Evolutionary conservation across 2,797 vertebrate species (phyloP).

Genomic region (Leuciscus waleckii): DNA sequence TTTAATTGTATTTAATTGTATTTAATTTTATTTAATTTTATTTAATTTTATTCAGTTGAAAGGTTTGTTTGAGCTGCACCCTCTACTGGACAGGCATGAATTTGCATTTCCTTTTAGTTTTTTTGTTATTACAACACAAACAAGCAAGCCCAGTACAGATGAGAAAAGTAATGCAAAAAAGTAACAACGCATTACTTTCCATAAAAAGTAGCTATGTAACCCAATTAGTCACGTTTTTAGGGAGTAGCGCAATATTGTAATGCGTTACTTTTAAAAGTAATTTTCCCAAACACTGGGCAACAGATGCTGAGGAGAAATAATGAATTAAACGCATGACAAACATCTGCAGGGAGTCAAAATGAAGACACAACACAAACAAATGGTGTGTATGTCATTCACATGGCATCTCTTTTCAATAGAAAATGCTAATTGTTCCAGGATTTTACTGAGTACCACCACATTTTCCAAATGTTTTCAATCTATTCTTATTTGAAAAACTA

Average conservation of each 20-base stretch:
- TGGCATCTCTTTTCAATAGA: not conserved
- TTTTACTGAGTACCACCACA: not conserved
- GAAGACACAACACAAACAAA: constrained; percentile 62
- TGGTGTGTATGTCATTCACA: constrained; percentile 27
- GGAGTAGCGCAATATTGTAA: not conserved
- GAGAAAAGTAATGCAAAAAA: no score
- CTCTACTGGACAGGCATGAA: no score
- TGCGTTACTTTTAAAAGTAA: not conserved
- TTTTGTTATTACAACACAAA: no score
- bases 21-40: no score
- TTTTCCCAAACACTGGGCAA: not conserved
- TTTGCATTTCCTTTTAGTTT: no score
- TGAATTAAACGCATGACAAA: constrained; percentile 55
- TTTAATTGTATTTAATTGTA: no score
- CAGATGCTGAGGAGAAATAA: constrained; percentile 27
- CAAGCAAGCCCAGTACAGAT: no score
- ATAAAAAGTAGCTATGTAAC: no score
- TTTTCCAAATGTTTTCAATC: not conserved
- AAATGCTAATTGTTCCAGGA: not conserved
- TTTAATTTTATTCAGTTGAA: no score
- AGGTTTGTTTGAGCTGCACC: no score
- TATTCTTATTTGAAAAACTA: not conserved
- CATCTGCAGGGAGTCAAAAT: constrained; percentile 57
- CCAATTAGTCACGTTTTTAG: no score
- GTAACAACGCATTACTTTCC: no score